Conservation (phyloP, 2,797 vertebrate species). For the Girardinus metallicus region DNA sequence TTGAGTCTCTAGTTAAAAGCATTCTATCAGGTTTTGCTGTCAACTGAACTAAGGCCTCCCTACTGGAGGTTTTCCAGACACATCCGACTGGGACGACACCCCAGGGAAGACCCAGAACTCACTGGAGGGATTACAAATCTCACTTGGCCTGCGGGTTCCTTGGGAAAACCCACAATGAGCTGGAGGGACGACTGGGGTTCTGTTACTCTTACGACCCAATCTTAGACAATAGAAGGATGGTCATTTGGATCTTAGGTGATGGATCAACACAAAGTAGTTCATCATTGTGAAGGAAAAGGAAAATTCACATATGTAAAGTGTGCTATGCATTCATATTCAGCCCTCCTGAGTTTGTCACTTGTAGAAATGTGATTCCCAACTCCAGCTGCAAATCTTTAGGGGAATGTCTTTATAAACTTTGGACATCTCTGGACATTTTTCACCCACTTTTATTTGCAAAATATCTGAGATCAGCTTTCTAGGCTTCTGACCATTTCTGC, state of each 20-base stretch:
- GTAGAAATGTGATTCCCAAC: background rate
- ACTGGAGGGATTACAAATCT: background rate
- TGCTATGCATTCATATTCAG: no score
- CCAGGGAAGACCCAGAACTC: background rate
- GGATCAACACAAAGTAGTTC: background rate
- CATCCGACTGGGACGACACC: background rate
- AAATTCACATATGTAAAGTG: no score
- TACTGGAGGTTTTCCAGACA: background rate
- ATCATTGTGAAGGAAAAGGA: background rate
- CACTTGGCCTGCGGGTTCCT: background rate
- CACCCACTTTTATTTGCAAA: background rate
- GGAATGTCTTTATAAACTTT: background rate
- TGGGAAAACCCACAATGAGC: background rate
- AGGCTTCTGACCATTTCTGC: background rate
- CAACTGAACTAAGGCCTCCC: background rate
- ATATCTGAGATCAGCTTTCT: background rate
- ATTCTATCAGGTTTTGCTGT: background rate
- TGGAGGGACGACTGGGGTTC: background rate
- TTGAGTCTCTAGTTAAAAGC: background rate
- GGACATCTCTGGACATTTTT: background rate
- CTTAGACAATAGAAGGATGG: background rate
- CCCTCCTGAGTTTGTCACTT: no score
- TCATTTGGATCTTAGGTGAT: background rate
- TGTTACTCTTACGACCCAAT: background rate
- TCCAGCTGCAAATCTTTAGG: background rate